Base-by-base conservation (phyloP, 2,113 vertebrate species). In the Tonatia bakeri region DNA sequence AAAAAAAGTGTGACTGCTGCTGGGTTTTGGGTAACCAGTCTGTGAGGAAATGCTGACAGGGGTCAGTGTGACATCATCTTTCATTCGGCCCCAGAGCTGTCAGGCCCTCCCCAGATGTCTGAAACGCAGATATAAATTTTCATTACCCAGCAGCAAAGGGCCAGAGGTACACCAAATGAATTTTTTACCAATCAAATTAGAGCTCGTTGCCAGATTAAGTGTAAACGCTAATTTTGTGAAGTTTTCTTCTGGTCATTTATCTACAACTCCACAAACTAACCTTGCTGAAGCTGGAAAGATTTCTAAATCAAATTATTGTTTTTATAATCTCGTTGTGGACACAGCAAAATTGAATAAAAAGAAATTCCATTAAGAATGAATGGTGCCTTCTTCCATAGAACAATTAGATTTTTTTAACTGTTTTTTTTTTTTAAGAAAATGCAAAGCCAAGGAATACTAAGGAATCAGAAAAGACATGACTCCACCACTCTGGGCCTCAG, bases 111-210 rank as follows among this genome's bases (percentile, higher is more conserved):
- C 99, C 98, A 98, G 98, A 99, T 98, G 98, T 98, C 98, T 98
- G 98, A 98, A 98, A 98, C 98, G 96, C 96, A 99, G 98, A 99
- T 99, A 99, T 99, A 99, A 99, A 99, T 99, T 99, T 99, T 99
- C 99, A 99, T 99, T 99, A 99, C 98, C 98, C 98, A 90, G 98
- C 98, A 98, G 98, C 98, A 98, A 98, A 99, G 98, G 99, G 99
- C 98, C 99, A 99, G 98, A 99, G 98, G 98, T 99, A 99, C 98
- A 98, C 98, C 98, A 99, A 99, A 98, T 99, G 98, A 99, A 98
- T 99, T 99, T 99, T 99, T 98, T 99, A 98, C 98, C 98, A 99
- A 99, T 99, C 98, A 98, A 99, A 99, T 99, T 99, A 99, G 97
- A 98, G 98, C 97, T 98, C 98, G 97, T 99, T 99, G 98, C 98